Conservation (phyloP, 2,888 invertebrate genomes). For the Augochlorella aurata region DNA sequence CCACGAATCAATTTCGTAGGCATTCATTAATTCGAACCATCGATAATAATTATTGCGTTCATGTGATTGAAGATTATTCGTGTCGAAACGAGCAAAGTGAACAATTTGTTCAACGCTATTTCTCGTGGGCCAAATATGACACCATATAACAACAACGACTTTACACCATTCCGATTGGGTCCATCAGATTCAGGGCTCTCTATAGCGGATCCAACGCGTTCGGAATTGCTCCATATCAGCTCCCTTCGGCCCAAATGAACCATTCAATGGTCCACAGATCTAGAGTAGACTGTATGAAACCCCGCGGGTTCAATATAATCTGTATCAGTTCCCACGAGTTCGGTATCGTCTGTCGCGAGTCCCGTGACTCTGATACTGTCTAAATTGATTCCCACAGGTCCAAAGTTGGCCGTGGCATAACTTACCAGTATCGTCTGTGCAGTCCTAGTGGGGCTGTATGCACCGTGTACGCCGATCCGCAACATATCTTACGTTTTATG, state of each 20-base stretch:
- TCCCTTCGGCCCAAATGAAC: conserved; percentile 13
- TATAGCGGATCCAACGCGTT: conserved; percentile 2
- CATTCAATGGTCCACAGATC: conserved; percentile 17
- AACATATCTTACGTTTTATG: neutral
- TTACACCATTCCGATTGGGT: neutral
- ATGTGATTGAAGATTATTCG: too few species aligned
- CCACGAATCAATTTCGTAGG: too few species aligned
- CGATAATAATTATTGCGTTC: too few species aligned
- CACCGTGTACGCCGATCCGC: neutral
- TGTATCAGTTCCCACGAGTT: conserved; percentile 10
- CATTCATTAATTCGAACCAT: too few species aligned
- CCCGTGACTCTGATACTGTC: conserved; percentile 18
- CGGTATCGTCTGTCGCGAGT: conserved; percentile 16
- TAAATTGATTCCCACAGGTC: conserved; percentile 19
- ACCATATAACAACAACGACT: neutral
- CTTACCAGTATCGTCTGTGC: conserved; percentile 6
- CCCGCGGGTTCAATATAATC: conserved; percentile 7
- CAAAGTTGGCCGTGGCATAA: conserved; percentile 9
- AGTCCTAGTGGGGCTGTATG: neutral
- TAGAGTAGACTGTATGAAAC: neutral
- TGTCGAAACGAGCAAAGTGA: too few species aligned
- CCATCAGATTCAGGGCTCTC: neutral
- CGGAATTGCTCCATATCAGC: conserved; percentile 13
- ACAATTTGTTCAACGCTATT: too few species aligned
- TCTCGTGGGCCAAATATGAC: neutral